Conservation (phyloP, 2,888 invertebrate species). For the Empis stercorea region DNA sequence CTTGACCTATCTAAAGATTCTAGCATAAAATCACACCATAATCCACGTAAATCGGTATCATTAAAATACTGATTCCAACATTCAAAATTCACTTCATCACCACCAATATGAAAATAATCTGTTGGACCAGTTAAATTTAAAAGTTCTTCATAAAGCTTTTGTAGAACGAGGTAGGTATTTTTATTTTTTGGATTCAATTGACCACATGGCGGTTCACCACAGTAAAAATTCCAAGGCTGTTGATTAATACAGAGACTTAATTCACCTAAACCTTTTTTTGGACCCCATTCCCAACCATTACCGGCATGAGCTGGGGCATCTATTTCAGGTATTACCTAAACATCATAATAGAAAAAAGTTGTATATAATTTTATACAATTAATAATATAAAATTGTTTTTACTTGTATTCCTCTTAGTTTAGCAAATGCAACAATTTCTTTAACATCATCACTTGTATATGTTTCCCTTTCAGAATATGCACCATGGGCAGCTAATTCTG, state of each 20-base stretch:
- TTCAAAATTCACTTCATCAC: constrained; percentile 53
- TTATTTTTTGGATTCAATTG: constrained; percentile 73
- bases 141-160: constrained; percentile 61
- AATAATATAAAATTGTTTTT: constrained; percentile 40
- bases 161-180: constrained; percentile 57
- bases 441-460: constrained; percentile 57
- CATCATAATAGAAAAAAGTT: background rate
- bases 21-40: constrained; percentile 67
- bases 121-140: constrained; percentile 59
- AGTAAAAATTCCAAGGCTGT: constrained; percentile 66
- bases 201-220: constrained; percentile 78
- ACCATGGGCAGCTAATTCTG: constrained; percentile 69
- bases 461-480: constrained; percentile 70
- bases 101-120: constrained; percentile 71
- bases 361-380: background rate
- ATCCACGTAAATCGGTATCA: constrained; percentile 60
- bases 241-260: constrained; percentile 69
- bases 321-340: constrained; percentile 70
- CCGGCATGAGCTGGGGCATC: constrained; percentile 86
- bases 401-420: constrained; percentile 72
- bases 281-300: constrained; percentile 76
- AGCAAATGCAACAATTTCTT: constrained; percentile 62
- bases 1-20: constrained; percentile 42
- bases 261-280: constrained; percentile 59
- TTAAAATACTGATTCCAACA: constrained; percentile 67